phyloP scores from a whole-genome alignment of 2,797 vertebrate genomes.

The Enoplosus armatus region DNA sequence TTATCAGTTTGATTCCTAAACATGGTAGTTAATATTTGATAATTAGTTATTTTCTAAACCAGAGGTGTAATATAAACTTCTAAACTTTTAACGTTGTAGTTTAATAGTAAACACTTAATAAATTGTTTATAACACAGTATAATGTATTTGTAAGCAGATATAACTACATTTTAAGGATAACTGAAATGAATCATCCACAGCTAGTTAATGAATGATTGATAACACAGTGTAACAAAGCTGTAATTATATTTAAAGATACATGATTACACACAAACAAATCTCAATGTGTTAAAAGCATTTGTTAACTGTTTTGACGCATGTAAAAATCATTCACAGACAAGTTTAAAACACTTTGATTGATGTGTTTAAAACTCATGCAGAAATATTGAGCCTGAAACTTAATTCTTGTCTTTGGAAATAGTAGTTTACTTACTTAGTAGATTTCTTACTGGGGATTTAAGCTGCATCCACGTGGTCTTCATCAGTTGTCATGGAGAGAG shows the following conservation, averaged over 20 bases:
- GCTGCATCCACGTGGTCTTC: background rate
- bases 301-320: background rate
- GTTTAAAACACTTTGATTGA: background rate
- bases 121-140: background rate
- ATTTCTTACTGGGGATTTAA: background rate
- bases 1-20: background rate
- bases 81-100: too few relatives aligned
- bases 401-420: background rate
- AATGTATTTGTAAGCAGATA: background rate
- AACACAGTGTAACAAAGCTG: background rate
- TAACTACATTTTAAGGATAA: background rate
- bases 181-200: background rate
- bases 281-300: background rate
- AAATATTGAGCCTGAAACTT: background rate
- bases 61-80: background rate
- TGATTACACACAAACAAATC: background rate
- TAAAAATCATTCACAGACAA: background rate
- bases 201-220: constrained; percentile 7
- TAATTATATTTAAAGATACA: background rate
- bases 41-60: background rate
- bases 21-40: background rate
- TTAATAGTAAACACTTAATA: too few relatives aligned
- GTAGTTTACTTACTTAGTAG: background rate
- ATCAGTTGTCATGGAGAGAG: background rate
- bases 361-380: background rate